These are phyloP conservation scores for Rhagoletis zephyria DNA, from an alignment of 1,140 invertebrate species.

Conservation along the genomic window DNA sequence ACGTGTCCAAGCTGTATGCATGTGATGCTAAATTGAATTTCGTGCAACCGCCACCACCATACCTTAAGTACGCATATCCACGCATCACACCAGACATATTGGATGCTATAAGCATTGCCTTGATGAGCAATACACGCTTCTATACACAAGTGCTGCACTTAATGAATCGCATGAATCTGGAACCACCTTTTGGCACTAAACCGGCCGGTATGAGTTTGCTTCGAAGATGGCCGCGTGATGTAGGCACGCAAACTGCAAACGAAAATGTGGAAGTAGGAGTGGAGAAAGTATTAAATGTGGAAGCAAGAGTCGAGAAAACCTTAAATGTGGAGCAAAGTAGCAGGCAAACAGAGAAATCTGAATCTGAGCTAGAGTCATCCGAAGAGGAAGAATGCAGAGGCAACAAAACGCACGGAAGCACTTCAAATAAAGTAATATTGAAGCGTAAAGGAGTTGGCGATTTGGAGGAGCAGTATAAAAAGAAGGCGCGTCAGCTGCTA, in stretches of 20 bases:
- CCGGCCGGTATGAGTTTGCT: not conserved
- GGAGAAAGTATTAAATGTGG: not conserved
- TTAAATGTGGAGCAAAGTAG: not conserved
- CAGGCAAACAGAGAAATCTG: not conserved
- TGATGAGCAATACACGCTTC: conserved; percentile 84
- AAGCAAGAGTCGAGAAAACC: not conserved
- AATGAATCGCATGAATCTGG: conserved; percentile 96
- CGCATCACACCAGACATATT: conserved; percentile 82
- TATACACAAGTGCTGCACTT: conserved; percentile 92
- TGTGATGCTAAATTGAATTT: conserved; percentile 80
- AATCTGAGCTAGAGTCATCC: conserved; percentile 57
- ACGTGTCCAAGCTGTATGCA: conserved; percentile 80
- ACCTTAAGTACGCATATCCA: conserved; percentile 85
- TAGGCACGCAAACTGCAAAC: conserved; percentile 45
- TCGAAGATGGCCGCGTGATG: conserved; percentile 18
- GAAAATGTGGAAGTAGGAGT: not conserved
- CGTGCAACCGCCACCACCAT: conserved; percentile 81
- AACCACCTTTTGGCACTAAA: conserved; percentile 81
- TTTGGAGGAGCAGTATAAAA: conserved; percentile 53
- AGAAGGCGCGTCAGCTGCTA: conserved; percentile 52
- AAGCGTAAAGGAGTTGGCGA: conserved; percentile 37
- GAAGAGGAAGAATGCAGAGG: conserved; percentile 39
- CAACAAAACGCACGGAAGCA: not conserved
- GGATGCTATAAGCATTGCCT: conserved; percentile 84
- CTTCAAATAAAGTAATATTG: not conserved